phyloP scores from a whole-genome alignment of 2,888 invertebrate genomes.

The Harpalus rufipes region DNA sequence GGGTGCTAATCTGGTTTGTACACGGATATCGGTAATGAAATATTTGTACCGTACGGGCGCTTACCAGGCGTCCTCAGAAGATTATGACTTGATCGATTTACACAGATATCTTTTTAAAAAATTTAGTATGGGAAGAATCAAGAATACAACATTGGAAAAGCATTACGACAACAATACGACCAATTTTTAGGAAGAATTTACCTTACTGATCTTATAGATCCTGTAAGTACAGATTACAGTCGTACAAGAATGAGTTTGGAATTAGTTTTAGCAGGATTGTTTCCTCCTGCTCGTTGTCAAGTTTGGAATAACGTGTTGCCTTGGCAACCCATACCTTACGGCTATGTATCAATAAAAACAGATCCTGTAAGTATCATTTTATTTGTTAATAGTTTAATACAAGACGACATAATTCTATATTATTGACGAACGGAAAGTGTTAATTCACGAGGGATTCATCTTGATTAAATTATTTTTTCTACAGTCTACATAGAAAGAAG shows the following conservation, averaged over 20 bases:
- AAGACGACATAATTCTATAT: too few relatives aligned
- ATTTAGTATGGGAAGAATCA: conserved; percentile 79
- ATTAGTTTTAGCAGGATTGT: conserved; percentile 84
- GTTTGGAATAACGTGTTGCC: conserved; percentile 78
- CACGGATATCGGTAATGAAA: too few relatives aligned
- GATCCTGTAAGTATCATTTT: too few relatives aligned
- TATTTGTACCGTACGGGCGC: too few relatives aligned
- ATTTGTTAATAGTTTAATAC: too few relatives aligned
- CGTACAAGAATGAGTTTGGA: conserved; percentile 86
- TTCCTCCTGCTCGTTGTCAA: conserved; percentile 80
- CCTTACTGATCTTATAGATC: conserved; percentile 78
- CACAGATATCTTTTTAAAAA: neutral
- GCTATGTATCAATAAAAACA: neutral
- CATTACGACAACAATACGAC: conserved; percentile 81
- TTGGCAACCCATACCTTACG: conserved; percentile 70
- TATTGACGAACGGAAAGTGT: too few relatives aligned
- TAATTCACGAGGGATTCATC: too few relatives aligned
- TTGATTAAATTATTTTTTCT: too few relatives aligned
- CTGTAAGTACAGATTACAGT: conserved; percentile 83
- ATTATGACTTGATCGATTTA: too few relatives aligned
- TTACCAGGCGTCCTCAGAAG: too few relatives aligned
- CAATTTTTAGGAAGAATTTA: conserved; percentile 81
- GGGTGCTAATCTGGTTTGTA: too few relatives aligned
- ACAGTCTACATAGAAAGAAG: too few relatives aligned
- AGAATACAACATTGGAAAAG: conserved; percentile 82